A percentile compares a stretch with the other conserved stretches of the same genome.
Conservation (phyloP, 2,113 vertebrate species). For the Rattus rattus region DNA sequence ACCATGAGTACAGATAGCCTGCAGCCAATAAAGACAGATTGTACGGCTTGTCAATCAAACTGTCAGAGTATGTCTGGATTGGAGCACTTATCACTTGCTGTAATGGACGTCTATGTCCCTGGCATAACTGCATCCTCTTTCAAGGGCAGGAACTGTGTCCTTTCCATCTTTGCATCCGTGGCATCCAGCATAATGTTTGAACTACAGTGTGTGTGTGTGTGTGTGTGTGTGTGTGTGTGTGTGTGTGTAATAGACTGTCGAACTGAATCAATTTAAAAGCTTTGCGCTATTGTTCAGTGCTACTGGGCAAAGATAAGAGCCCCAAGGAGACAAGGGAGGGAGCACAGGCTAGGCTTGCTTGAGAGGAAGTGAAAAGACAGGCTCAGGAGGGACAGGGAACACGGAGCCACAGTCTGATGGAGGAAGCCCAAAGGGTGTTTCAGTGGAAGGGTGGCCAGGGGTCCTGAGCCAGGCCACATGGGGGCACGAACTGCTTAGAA, state of each 20-base stretch:
- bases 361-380: background rate
- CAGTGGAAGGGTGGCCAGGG: background rate
- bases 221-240: background rate
- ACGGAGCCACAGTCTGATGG: background rate
- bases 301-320: conserved; percentile 31
- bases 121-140: conserved; percentile 57
- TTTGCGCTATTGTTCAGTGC: conserved; percentile 6
- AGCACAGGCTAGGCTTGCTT: background rate
- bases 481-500: background rate
- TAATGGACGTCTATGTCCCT: conserved; percentile 62
- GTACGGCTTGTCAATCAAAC: conserved; percentile 61
- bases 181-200: conserved; percentile 22
- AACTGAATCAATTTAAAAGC: conserved; percentile 46
- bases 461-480: background rate
- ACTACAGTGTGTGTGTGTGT: background rate
- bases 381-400: background rate
- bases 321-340: background rate
- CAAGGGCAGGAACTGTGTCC: conserved; percentile 71
- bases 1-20: conserved; percentile 56
- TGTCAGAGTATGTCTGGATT: conserved; percentile 40
- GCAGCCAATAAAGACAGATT: conserved; percentile 53
- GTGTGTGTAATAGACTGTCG: conserved; percentile 42
- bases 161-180: conserved; percentile 40
- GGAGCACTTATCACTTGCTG: conserved; percentile 61
- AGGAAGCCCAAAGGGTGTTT: background rate